Conservation (phyloP, 2,888 invertebrate genomes). For the Nephrotoma guestfalica region DNA sequence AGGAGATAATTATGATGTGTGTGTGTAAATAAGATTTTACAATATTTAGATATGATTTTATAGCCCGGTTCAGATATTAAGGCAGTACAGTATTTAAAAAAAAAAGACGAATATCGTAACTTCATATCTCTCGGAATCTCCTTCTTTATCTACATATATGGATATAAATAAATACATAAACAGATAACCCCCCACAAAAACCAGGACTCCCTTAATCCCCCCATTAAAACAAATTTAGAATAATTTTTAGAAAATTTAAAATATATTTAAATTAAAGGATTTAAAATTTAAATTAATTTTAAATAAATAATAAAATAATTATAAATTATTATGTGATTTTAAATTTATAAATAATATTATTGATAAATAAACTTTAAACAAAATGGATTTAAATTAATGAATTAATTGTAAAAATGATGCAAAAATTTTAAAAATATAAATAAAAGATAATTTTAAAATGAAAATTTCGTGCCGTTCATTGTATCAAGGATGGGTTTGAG, state of each 20-base stretch:
- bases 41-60: neutral
- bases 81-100: neutral
- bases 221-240: neutral
- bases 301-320: neutral
- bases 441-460: neutral
- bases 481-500: neutral
- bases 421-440: neutral
- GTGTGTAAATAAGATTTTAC: neutral
- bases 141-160: neutral
- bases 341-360: neutral
- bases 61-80: neutral
- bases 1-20: neutral
- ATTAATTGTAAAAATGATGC: neutral
- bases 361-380: neutral
- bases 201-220: neutral
- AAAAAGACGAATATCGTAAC: neutral
- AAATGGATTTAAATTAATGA: neutral
- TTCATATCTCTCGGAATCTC: neutral
- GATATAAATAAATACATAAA: neutral
- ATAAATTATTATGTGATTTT: slow-evolving; percentile 3
- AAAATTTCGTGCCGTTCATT: neutral
- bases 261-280: neutral
- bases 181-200: neutral
- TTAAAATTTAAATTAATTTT: neutral
- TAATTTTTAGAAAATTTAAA: slow-evolving; percentile 1